Evolutionary conservation across 2,113 vertebrate genomes (phyloP).

Genomic region (Rafetus swinhoei): DNA sequence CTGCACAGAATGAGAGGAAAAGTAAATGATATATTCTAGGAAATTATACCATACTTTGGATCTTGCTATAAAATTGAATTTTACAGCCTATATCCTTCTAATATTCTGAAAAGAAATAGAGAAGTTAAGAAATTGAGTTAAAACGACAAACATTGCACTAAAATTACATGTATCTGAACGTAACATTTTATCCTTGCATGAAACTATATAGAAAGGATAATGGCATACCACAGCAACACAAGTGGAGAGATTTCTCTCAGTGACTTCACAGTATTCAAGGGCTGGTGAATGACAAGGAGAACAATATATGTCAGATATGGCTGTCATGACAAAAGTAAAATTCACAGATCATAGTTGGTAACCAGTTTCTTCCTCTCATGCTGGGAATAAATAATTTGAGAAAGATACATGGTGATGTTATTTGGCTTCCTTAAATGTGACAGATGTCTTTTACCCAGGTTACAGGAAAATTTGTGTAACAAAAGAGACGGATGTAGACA

Average conservation of each 20-base stretch:
- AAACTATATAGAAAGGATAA: neutral
- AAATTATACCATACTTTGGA: neutral
- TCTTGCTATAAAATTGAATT: neutral
- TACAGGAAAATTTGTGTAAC: neutral
- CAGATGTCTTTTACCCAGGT: neutral
- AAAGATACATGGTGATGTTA: neutral
- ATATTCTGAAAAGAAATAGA: neutral
- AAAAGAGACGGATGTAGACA: neutral
- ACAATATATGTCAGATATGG: neutral
- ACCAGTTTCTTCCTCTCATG: slow-evolving; percentile 10
- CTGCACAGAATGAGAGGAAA: neutral
- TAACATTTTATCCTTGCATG: neutral
- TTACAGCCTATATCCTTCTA: neutral
- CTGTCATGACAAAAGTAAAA: neutral
- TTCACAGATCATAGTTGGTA: neutral
- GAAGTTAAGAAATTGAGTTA: rapidly evolving
- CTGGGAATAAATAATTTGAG: slow-evolving; percentile 1
- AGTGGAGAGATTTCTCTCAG: neutral
- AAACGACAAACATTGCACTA: rapidly evolving
- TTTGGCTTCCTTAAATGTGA: neutral
- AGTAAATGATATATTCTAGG: neutral
- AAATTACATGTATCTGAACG: rapidly evolving
- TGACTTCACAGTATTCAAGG: neutral
- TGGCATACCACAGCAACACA: rapidly evolving
- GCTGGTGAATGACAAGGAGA: neutral